Base-by-base conservation (phyloP, 2,888 invertebrate species). In the Auanema freiburgensis region DNA sequence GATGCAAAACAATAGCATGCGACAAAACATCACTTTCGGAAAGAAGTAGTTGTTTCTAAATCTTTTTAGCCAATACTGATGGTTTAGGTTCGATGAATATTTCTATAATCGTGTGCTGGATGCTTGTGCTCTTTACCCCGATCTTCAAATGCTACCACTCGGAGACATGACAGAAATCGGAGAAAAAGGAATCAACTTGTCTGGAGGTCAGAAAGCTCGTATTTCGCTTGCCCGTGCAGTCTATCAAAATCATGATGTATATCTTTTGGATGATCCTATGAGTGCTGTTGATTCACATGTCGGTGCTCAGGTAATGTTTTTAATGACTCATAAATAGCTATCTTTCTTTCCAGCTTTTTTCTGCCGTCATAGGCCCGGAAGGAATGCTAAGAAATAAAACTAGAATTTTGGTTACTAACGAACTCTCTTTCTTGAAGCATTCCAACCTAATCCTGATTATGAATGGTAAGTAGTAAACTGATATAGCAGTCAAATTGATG, bases 241-340 rank as follows among this genome's bases (percentile, higher is more conserved):
- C 1, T 95, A 94, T 85, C 90, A 89, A 80, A 89, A 93, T 85
- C 89, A 91, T 0, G 93, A 95, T 81, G 88, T 93, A 69, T 97
- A 93, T 85, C 89, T 94, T 82, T 87, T 98, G 79, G 97, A 98
- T 84, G 97, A 98, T 88, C 97, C 97, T 1, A 84, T 89, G 61
- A 93, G 92, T 84, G 96, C 96, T 5, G 96, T 97, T 1, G 97
- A 97, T 85, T 90, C 93, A 43, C 96, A 97, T 84, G 96, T 97
- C 55, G 96, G 96, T 14, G 93, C 93, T 86, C 95, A 96, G 84
- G 92, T 97, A 42, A 41, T 5, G 10, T 12, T 56, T 21, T 1
- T n/a, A 1, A n/a, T 33, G 33, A 33, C 4, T 33, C 3, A 5
- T 8, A 33, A 33, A 33, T 33, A 5, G 33, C n/a, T n/a, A n/a